Conservation (phyloP, 2,113 vertebrate species). For the Psophia crepitans region DNA sequence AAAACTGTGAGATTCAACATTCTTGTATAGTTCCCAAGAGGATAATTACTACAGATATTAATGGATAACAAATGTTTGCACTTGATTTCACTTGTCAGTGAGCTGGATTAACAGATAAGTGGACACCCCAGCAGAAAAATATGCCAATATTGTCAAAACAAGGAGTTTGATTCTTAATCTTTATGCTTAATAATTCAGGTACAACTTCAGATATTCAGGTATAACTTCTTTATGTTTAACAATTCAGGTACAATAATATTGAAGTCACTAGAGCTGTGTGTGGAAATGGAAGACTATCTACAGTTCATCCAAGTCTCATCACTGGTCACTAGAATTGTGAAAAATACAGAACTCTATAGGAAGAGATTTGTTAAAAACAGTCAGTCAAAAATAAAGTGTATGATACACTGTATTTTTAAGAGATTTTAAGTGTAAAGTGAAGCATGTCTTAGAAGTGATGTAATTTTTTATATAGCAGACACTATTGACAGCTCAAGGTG, state of each 20-base stretch:
- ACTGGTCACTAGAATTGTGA: constrained; percentile 5
- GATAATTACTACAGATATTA: not conserved
- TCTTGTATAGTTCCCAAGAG: not conserved
- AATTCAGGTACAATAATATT: not conserved
- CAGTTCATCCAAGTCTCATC: not conserved
- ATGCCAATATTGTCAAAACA: not conserved
- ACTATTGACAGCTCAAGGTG: not conserved
- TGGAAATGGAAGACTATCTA: not conserved
- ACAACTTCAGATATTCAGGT: too few relatives aligned
- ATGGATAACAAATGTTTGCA: not conserved
- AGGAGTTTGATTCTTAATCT: not conserved
- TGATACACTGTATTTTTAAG: not conserved
- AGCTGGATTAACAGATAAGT: not conserved
- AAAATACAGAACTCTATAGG: not conserved
- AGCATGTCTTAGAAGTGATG: not conserved
- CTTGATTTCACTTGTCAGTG: not conserved
- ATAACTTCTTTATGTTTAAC: not conserved
- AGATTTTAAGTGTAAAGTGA: constrained; percentile 17
- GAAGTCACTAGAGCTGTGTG: not conserved
- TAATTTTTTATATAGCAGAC: constrained; percentile 31
- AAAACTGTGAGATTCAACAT: not conserved
- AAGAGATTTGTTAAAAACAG: not conserved
- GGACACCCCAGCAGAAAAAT: not conserved
- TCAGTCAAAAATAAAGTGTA: not conserved
- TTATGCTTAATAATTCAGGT: not conserved